phyloP scores from a whole-genome alignment of 2,888 invertebrate species.

The Eupithecia insigniata region DNA sequence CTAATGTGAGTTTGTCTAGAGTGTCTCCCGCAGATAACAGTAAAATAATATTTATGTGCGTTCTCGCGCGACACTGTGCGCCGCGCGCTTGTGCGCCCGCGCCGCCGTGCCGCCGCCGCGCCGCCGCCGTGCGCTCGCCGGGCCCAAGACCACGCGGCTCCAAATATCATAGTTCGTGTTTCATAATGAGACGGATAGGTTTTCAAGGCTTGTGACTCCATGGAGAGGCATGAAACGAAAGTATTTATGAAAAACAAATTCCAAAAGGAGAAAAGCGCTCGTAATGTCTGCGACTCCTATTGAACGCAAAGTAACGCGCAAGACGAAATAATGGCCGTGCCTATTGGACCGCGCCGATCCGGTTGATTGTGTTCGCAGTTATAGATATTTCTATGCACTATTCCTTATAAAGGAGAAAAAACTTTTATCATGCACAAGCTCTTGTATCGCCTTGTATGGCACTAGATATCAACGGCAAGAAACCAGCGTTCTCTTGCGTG shows the following conservation, averaged over 20 bases:
- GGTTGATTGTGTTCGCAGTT: slow-evolving; percentile 71
- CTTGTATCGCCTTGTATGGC: slow-evolving; percentile 53
- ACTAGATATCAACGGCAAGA: slow-evolving; percentile 46
- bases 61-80: slow-evolving; percentile 56
- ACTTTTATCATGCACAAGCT: slow-evolving; percentile 56
- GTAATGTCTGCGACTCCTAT: not conserved
- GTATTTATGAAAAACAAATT: not conserved
- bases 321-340: slow-evolving; percentile 64
- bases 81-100: slow-evolving; percentile 46
- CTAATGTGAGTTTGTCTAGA: slow-evolving; percentile 17
- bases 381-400: slow-evolving; percentile 56
- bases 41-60: slow-evolving; percentile 78
- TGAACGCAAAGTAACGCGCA: slow-evolving; percentile 52
- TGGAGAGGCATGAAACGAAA: slow-evolving; percentile 60
- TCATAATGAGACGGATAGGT: slow-evolving; percentile 81
- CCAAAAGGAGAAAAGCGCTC: not conserved
- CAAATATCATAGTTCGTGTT: slow-evolving; percentile 80
- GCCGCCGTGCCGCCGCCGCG: no score
- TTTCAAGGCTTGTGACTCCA: slow-evolving; percentile 65
- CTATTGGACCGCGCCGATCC: slow-evolving; percentile 72
- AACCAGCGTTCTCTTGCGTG: slow-evolving; percentile 13
- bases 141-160: slow-evolving; percentile 65
- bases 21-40: slow-evolving; percentile 71
- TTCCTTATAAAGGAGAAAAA: slow-evolving; percentile 54
- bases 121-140: slow-evolving; percentile 53